Evolutionary conservation across 2,113 vertebrate genomes (phyloP).

Genomic region (Pteronura brasiliensis): DNA sequence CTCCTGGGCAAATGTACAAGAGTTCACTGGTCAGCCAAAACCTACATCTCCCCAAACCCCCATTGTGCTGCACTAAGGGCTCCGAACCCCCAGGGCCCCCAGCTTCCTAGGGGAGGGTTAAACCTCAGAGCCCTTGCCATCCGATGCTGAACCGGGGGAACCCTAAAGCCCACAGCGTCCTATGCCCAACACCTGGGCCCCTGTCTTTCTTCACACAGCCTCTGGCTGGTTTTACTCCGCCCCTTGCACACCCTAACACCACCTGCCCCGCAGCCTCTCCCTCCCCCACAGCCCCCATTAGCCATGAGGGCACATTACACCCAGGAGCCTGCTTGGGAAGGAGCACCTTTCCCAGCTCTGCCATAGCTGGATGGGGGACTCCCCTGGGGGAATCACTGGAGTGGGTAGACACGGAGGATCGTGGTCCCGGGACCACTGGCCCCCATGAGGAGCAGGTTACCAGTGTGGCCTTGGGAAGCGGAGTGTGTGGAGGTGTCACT

Average conservation of each 20-base stretch:
- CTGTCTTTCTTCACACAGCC: too few relatives aligned
- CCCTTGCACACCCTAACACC: neutral
- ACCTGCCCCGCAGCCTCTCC: too few relatives aligned
- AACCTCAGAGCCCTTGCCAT: neutral
- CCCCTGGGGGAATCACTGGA: neutral
- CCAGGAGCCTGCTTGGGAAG: neutral
- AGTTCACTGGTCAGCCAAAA: neutral
- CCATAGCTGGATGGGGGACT: too few relatives aligned
- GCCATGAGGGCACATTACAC: neutral
- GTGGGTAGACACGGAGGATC: fast-evolving
- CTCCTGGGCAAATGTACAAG: neutral
- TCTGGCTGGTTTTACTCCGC: neutral
- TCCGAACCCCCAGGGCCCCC: neutral
- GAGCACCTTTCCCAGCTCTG: neutral
- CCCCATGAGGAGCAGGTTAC: neutral
- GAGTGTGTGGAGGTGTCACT: neutral
- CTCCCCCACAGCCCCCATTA: too few relatives aligned
- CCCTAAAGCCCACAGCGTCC: neutral
- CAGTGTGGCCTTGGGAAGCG: neutral
- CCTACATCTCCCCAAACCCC: neutral
- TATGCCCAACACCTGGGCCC: neutral
- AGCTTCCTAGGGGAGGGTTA: neutral
- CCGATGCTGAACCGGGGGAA: neutral
- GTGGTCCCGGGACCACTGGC: neutral
- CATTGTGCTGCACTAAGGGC: neutral